phyloP scores from a whole-genome alignment of 37 sponge, comb jelly and placozoan genomes.

The Diacarnus erythraeanus region DNA sequence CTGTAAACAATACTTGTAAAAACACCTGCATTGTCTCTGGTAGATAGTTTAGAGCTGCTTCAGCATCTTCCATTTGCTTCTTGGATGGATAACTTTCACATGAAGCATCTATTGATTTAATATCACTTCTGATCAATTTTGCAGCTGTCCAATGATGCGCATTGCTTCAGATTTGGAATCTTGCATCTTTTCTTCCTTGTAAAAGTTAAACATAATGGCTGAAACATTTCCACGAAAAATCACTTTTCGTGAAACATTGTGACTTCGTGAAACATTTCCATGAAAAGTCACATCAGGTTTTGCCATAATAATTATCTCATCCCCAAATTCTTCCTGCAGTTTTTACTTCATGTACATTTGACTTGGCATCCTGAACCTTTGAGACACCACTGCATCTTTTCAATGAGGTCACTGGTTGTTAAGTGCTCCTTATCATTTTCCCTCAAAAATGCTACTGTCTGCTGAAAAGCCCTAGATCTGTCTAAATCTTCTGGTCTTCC shows the following conservation, averaged over 20 bases:
- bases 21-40: too few relatives aligned
- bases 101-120: too few relatives aligned
- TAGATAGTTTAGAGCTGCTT: too few relatives aligned
- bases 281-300: too few relatives aligned
- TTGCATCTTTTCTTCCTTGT: background rate
- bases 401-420: background rate
- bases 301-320: constrained; percentile 3
- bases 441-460: background rate
- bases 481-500: background rate
- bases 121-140: too few relatives aligned
- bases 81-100: too few relatives aligned
- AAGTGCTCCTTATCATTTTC: background rate
- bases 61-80: too few relatives aligned
- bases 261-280: too few relatives aligned
- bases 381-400: background rate
- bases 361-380: background rate
- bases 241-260: background rate
- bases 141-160: too few relatives aligned
- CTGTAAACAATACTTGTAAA: too few relatives aligned
- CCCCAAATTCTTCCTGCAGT: background rate
- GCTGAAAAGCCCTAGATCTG: background rate
- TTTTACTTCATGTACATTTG: background rate
- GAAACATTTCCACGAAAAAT: background rate
- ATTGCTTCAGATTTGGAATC: background rate
- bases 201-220: background rate